phyloP scores from a whole-genome alignment of 2,797 vertebrate genomes.

The Alcedo atthis region DNA sequence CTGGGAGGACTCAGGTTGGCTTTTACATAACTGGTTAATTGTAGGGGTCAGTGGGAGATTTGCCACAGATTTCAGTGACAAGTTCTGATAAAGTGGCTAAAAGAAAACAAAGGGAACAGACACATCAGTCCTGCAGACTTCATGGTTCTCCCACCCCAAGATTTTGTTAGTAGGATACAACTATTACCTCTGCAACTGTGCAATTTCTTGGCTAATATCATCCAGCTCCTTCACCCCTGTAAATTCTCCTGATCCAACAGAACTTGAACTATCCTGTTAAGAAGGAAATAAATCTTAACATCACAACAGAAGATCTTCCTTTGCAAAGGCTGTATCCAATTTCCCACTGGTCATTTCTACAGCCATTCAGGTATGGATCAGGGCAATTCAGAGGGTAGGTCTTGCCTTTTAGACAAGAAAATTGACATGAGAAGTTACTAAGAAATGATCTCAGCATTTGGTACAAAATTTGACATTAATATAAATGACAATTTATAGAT shows the following conservation, averaged over 20 bases:
- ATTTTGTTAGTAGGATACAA: background rate
- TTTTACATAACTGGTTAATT: background rate
- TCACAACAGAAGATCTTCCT: background rate
- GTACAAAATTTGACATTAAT: background rate
- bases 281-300: background rate
- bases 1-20: background rate
- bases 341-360: background rate
- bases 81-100: background rate
- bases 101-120: background rate
- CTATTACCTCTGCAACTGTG: constrained; percentile 92
- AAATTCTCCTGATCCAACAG: constrained; percentile 94
- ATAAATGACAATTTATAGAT: background rate
- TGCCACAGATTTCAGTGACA: background rate
- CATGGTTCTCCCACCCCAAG: background rate
- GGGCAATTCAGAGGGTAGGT: background rate
- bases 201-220: constrained; percentile 95
- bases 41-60: background rate
- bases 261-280: constrained; percentile 90
- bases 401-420: background rate
- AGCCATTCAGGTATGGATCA: background rate
- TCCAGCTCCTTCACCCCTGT: constrained; percentile 96
- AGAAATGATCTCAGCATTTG: background rate
- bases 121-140: background rate
- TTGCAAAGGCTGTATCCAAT: background rate
- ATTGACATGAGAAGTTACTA: background rate